Evolutionary conservation across 1,140 invertebrate genomes (phyloP).

Genomic region (Euwallacea fornicatus): DNA sequence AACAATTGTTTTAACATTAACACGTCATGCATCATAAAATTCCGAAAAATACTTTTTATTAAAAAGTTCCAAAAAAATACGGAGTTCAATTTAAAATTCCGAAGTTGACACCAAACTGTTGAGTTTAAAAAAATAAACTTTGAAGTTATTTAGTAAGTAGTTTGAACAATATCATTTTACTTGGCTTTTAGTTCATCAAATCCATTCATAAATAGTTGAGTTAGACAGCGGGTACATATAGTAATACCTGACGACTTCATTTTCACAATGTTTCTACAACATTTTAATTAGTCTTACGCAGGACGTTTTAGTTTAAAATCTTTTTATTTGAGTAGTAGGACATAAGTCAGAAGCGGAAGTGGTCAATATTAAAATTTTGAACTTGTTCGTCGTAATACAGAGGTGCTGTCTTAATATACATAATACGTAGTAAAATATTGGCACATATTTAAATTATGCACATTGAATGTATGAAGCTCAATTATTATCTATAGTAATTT

Average conservation of each 20-base stretch:
- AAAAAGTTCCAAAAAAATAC: too few relatives aligned
- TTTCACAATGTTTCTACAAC: background rate
- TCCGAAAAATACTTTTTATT: too few relatives aligned
- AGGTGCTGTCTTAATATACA: background rate
- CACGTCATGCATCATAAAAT: too few relatives aligned
- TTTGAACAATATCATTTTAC: too few relatives aligned
- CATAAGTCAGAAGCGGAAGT: background rate
- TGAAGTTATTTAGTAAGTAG: too few relatives aligned
- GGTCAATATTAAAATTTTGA: background rate
- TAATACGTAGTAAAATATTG: slow-evolving; percentile 4
- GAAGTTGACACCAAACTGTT: too few relatives aligned
- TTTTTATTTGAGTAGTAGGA: background rate
- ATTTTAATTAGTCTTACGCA: background rate
- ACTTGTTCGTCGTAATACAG: background rate
- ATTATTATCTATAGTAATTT: slow-evolving; percentile 27
- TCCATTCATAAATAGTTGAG: too few relatives aligned
- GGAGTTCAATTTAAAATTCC: too few relatives aligned
- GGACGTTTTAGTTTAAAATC: background rate
- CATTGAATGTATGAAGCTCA: slow-evolving; percentile 31
- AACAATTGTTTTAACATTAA: too few relatives aligned
- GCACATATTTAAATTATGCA: slow-evolving; percentile 18
- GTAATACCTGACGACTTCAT: background rate
- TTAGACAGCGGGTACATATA: too few relatives aligned
- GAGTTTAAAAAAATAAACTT: too few relatives aligned
- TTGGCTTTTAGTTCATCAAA: too few relatives aligned